These are phyloP conservation scores for Rallus limicola DNA, from an alignment of 2,113 vertebrate genomes.

Conservation along the genomic window DNA sequence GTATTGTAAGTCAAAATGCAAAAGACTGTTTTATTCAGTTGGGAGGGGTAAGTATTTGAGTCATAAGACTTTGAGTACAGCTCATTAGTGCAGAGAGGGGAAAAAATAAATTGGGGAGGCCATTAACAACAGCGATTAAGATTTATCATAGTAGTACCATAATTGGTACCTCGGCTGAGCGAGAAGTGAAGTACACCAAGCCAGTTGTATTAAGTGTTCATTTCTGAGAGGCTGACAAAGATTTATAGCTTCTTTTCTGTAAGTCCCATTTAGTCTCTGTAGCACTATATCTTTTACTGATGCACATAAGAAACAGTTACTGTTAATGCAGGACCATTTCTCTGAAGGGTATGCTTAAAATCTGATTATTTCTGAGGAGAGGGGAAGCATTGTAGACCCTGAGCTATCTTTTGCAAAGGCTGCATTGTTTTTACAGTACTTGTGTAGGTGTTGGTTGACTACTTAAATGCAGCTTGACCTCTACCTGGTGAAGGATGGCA, in stretches of 20 bases:
- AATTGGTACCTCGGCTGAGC: constrained; percentile 40
- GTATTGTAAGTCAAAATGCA: neutral
- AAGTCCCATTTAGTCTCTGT: constrained; percentile 1
- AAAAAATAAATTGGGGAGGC: constrained; percentile 39
- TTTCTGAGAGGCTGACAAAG: constrained; percentile 59
- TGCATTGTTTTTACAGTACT: neutral
- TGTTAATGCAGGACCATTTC: constrained; percentile 32
- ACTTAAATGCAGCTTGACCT: neutral
- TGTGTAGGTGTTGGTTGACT: constrained; percentile 17
- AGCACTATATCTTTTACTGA: constrained; percentile 56
- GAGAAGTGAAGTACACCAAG: constrained; percentile 41
- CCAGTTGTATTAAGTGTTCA: constrained; percentile 46
- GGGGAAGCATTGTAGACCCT: neutral
- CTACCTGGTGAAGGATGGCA: neutral
- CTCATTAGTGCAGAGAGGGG: constrained; percentile 28
- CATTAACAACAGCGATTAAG: constrained; percentile 63
- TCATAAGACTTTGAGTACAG: constrained; percentile 20
- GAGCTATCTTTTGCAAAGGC: neutral
- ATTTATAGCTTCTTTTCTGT: constrained; percentile 63
- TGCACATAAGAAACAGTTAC: constrained; percentile 32
- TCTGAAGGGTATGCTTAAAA: constrained; percentile 51
- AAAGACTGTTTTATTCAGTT: neutral
- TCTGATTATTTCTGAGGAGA: constrained; percentile 9
- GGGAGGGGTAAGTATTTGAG: constrained; percentile 15
- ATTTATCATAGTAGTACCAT: constrained; percentile 33